Evolutionary conservation across 2,113 vertebrate genomes (phyloP), one percentile per base, ranked within the genome.

Genomic region (Sylvia atricapilla): DNA sequence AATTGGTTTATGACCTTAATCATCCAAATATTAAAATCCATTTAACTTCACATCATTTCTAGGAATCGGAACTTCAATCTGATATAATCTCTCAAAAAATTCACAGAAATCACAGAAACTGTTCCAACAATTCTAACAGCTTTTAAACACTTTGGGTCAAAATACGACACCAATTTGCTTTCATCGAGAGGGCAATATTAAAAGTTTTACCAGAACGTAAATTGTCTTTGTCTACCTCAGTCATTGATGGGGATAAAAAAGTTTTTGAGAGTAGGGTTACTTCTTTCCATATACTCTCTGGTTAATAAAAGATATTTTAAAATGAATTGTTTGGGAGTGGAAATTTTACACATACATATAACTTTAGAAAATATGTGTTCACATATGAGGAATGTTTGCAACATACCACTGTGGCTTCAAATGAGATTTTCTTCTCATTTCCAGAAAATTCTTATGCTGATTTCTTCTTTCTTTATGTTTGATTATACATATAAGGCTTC

Each of bases 131-230:
- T 58, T 84, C 11, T 43, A 87, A 35, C 1, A 35, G 4, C 6
- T 80, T 80, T 25, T 69, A 43, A 81, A 52, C 8, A 39, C 15
- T 67, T 76, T 35, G 18, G 8, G 24, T 84, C 14, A 90, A 79
- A 75, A 73, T 39, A 60, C 30, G 6, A 64, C 30, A 43, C 16
- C 2, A 49, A 52, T 35, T 84, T 50, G 1, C 2, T 30, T 67
- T 82, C 59, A 18, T n/a, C 2, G 0, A 23, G 4, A 5, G 6
- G 1, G 1, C 3, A 86, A 23, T 37, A 13, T 70, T 49, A 55
- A 64, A 67, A 39, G 2, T 74, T 84, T 87, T 84, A 2, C 10
- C 7, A 46, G 10, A 53, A 3, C 63, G 49, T 74, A 56, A 91
- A 52, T 24, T 22, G 7, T 37, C 47, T 35, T 82, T 87, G 87